Evolutionary conservation across 2,797 vertebrate genomes (phyloP).

Genomic region (Chelmon rostratus): DNA sequence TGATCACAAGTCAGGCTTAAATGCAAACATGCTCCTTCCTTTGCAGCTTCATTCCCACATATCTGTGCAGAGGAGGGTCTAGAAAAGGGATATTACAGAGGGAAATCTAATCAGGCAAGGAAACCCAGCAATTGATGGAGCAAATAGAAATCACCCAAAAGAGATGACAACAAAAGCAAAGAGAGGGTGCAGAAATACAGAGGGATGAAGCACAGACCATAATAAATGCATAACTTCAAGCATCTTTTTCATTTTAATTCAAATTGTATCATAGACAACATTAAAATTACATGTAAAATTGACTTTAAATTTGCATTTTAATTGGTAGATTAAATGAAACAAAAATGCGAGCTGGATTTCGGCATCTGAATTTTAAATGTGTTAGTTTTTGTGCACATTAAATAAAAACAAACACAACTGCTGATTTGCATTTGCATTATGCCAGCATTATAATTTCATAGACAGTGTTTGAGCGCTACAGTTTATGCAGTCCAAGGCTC

Average conservation of each 20-base stretch:
- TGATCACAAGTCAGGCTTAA: not conserved
- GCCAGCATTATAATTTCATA: not conserved
- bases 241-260: not conserved
- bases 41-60: not conserved
- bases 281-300: not conserved
- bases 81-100: not conserved
- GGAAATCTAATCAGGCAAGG: not conserved
- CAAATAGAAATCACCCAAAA: not conserved
- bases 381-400: not conserved
- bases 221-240: not conserved
- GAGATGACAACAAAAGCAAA: not conserved
- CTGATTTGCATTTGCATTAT: slow-evolving; percentile 4
- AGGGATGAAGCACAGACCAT: not conserved
- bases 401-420: not conserved
- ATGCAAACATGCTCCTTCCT: not conserved
- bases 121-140: not conserved
- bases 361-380: slow-evolving; percentile 14
- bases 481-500: slow-evolving; percentile 1
- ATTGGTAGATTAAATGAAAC: not conserved
- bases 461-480: not conserved
- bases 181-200: not conserved
- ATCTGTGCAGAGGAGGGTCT: not conserved
- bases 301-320: slow-evolving; percentile 9
- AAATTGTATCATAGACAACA: not conserved
- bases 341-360: not conserved